Conservation (phyloP, 2,113 vertebrate genomes). For the Anolis carolinensis region DNA sequence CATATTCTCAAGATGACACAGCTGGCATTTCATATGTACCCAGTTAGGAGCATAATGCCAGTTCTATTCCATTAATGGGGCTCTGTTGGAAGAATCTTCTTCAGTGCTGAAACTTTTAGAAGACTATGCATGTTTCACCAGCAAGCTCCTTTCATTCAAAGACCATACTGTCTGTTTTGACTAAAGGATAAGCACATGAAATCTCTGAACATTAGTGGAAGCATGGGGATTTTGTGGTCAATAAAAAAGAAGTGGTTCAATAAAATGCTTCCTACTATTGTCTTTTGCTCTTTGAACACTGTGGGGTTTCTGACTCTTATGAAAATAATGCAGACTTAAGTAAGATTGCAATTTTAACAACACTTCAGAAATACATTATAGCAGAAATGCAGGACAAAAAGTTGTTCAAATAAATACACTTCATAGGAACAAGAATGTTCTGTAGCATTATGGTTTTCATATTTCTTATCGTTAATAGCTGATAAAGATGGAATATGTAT, state of each 20-base stretch:
- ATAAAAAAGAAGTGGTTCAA: background rate
- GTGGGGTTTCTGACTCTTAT: background rate
- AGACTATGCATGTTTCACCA: background rate
- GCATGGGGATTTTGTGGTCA: background rate
- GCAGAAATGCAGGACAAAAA: background rate
- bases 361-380: background rate
- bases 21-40: background rate
- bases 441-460: background rate
- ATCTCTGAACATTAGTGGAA: background rate
- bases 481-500: background rate
- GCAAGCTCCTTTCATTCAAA: background rate
- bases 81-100: slow-evolving; percentile 13
- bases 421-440: background rate
- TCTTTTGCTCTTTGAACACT: background rate
- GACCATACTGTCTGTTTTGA: background rate
- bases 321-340: slow-evolving; percentile 13
- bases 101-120: slow-evolving; percentile 2
- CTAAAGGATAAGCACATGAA: background rate
- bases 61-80: background rate
- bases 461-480: background rate
- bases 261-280: background rate
- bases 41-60: background rate
- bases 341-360: background rate
- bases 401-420: background rate
- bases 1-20: background rate